Percentiles rank a stretch among this genome's conserved stretches.
Conservation (phyloP, 2,888 invertebrate species). For the Hedya salicella region DNA sequence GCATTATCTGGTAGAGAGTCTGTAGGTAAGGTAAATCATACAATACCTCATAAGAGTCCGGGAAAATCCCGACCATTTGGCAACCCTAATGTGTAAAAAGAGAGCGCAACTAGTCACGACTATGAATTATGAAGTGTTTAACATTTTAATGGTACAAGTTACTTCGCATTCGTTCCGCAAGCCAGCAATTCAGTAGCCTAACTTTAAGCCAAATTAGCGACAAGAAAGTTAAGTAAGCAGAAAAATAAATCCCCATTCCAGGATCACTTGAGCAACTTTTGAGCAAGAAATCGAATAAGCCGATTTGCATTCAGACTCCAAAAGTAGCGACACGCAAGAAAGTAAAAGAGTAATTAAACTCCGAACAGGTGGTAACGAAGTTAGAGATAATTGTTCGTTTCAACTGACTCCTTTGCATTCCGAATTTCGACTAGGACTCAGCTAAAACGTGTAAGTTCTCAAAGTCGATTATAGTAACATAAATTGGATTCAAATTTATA, state of each 20-base stretch:
- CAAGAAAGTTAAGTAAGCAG: conserved; percentile 42
- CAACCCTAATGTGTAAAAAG: too few relatives aligned
- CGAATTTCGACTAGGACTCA: conserved; percentile 16
- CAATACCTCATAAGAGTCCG: too few relatives aligned
- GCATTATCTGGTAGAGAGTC: too few relatives aligned
- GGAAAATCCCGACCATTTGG: too few relatives aligned
- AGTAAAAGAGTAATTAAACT: conserved; percentile 43
- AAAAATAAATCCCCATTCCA: conserved; percentile 41
- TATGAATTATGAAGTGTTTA: conserved; percentile 6
- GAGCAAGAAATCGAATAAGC: conserved; percentile 41
- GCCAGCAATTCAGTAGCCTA: conserved; percentile 8
- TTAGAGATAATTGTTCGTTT: conserved; percentile 40
- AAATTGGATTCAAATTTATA: conserved; percentile 29
- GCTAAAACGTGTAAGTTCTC: conserved; percentile 24
- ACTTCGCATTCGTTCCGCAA: not conserved
- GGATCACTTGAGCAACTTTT: conserved; percentile 36
- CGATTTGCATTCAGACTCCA: conserved; percentile 36
- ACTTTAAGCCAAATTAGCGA: conserved; percentile 40
- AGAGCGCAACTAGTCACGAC: not conserved
- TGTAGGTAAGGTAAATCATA: too few relatives aligned
- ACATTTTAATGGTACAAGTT: conserved; percentile 16
- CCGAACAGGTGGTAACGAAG: conserved; percentile 39
- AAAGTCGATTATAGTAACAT: conserved; percentile 29
- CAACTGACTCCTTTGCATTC: conserved; percentile 33
- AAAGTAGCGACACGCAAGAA: conserved; percentile 24